Evolutionary conservation across 2,888 invertebrate genomes (phyloP).

Genomic region (Ethmia dodecea): DNA sequence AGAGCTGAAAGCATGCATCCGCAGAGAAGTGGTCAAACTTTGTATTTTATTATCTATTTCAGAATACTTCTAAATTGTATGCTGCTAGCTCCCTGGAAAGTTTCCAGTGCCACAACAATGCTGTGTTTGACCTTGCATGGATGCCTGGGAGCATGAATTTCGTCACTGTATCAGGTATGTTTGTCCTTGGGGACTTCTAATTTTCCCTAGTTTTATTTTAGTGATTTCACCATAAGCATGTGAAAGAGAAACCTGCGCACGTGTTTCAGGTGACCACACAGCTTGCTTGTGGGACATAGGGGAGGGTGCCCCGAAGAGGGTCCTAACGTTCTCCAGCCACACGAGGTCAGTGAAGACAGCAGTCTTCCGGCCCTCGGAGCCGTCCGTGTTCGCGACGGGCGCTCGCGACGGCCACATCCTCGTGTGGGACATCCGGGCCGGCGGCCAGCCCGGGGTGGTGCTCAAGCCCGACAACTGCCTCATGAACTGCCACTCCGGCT

Average conservation of each 20-base stretch:
- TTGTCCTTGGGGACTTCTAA: too few species aligned
- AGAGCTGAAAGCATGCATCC: too few species aligned
- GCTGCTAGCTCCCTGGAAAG: constrained; percentile 63
- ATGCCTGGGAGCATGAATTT: constrained; percentile 85
- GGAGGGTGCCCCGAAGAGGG: constrained; percentile 60
- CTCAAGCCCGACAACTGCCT: constrained; percentile 85
- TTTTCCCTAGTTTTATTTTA: too few species aligned
- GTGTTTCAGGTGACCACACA: constrained; percentile 83
- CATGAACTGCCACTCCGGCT: constrained; percentile 79
- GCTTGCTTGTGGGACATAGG: constrained; percentile 87
- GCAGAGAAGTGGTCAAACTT: too few species aligned
- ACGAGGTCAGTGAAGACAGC: constrained; percentile 90
- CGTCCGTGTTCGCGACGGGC: constrained; percentile 90
- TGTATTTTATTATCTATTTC: too few species aligned
- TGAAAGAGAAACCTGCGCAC: too few species aligned
- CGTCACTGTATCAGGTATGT: constrained; percentile 86
- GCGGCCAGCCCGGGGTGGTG: constrained; percentile 49
- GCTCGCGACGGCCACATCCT: constrained; percentile 92
- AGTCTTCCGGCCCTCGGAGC: constrained; percentile 82
- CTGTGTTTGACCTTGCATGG: constrained; percentile 94
- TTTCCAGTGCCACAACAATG: constrained; percentile 87
- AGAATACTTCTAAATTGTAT: constrained; percentile 55
- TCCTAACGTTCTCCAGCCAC: constrained; percentile 84
- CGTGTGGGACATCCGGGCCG: constrained; percentile 85
- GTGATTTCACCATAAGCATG: too few species aligned